Base-by-base conservation (phyloP, 2,113 vertebrate species). In the Grallaria varia region DNA sequence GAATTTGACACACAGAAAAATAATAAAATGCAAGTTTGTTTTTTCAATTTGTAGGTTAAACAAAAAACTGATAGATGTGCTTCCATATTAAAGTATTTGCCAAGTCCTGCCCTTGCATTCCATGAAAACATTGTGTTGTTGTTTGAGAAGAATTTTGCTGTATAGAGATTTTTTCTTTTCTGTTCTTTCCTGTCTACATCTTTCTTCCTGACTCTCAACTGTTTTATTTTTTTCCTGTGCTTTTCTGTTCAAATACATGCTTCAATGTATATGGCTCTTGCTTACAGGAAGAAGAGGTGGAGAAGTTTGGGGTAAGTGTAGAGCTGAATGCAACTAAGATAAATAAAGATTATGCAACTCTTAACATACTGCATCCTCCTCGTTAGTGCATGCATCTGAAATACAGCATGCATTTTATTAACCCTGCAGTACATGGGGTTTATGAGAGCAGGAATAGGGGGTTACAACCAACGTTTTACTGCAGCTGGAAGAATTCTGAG, bases 221-320 rank as follows among this genome's bases (percentile, higher is more conserved):
- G 97, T 98, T 96, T 98, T 98, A 97, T 98, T 98, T 98, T 97
- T 98, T 98, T 98, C 97, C 97, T 98, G 98, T 99, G 98, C 98
- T 98, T 98, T 98, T 96, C 98, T 98, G 89, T 98, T 98, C 98
- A 98, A 98, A 99, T 96, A 98, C 98, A 98, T 98, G 98, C 99
- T 99, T 99, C 99, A 99, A 99, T 99, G 98, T 99, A 98, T 99
- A 98, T 99, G 97, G 98, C 98, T 99, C 98, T 99, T 98, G 99
- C 98, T 99, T 99, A 97, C 99, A 99, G 99, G 99, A 99, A 99
- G 99, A 99, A 99, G 99, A 99, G 99, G 98, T 99, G 99, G 99
- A 99, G 99, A 98, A 99, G 99, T 99, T 98, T 99, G 98, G 99
- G 99, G 99, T 99, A 99, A 99, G 99, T 99, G 98, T 98, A 98